Percentiles rank a stretch among this genome's conserved stretches.
Evolutionary conservation across 2,113 vertebrate genomes (phyloP).

Genomic region (Ammospiza caudacuta): DNA sequence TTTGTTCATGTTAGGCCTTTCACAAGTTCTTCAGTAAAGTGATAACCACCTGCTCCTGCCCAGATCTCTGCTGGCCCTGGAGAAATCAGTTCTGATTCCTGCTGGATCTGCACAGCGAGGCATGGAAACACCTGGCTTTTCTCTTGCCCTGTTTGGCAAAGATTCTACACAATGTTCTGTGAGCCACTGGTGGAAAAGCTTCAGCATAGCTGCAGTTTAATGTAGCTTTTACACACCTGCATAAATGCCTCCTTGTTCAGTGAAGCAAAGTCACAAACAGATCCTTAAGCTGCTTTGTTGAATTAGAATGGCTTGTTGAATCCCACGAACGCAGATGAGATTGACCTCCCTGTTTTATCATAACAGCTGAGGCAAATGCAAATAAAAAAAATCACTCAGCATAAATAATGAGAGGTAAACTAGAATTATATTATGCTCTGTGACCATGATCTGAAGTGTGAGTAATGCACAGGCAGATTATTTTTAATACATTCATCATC

Average conservation of each 20-base stretch:
- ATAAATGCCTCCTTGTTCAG: background rate
- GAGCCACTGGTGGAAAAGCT: background rate
- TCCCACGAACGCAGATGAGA: constrained; percentile 6
- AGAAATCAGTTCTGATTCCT: background rate
- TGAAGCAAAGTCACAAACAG: background rate
- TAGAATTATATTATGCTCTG: constrained; percentile 43
- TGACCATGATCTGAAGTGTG: constrained; percentile 35
- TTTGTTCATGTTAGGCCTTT: background rate
- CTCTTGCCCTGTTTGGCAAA: background rate
- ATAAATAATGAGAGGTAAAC: constrained; percentile 69
- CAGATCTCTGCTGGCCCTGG: background rate
- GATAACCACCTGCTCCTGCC: background rate
- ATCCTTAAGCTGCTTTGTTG: constrained; percentile 2
- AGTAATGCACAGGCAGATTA: constrained; percentile 56
- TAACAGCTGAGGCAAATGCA: constrained; percentile 56
- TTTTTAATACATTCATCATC: constrained; percentile 58
- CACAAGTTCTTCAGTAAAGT: background rate
- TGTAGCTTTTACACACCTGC: constrained; percentile 8
- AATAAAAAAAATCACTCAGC: constrained; percentile 53
- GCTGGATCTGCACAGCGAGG: background rate
- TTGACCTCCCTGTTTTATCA: constrained; percentile 30
- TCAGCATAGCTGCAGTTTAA: background rate
- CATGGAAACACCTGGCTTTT: background rate
- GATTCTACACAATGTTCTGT: background rate
- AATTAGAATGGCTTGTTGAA: constrained; percentile 8